These are phyloP conservation scores for Platycercus adscitus DNA, from an alignment of 2,113 vertebrate genomes.

Conservation along the genomic window DNA sequence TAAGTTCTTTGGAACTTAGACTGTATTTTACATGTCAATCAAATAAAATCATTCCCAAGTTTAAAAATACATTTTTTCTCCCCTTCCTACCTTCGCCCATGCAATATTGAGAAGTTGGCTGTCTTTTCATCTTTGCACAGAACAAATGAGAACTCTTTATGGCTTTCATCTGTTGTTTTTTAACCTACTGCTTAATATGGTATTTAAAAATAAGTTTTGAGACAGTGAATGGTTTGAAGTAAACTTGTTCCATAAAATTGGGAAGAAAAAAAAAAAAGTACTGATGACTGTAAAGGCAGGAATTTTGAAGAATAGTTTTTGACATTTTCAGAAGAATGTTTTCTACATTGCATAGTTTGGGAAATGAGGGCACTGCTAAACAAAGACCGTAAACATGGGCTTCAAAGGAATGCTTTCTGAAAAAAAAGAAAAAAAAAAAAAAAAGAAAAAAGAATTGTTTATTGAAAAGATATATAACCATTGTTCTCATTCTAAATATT, in stretches of 20 bases:
- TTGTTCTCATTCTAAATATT: neutral
- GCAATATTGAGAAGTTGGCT: neutral
- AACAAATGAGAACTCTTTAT: neutral
- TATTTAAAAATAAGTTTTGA: slow-evolving; percentile 1
- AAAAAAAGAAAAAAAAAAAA: neutral
- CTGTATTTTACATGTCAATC: slow-evolving; percentile 15
- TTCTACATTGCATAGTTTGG: neutral
- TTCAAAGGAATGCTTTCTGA: neutral
- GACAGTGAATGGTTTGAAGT: neutral
- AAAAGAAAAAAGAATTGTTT: neutral
- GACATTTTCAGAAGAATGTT: neutral
- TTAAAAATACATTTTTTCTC: slow-evolving; percentile 22
- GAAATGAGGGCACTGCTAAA: neutral
- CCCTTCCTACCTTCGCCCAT: neutral
- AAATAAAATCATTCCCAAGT: neutral
- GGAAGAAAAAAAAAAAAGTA: neutral
- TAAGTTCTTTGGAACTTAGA: neutral
- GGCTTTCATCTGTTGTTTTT: neutral
- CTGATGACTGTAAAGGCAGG: neutral
- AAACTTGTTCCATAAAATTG: neutral
- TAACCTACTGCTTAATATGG: neutral
- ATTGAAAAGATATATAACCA: neutral
- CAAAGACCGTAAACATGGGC: neutral
- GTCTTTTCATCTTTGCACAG: neutral
- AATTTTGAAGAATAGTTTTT: neutral